Conservation (phyloP, 1,140 invertebrate species). For the Tetramorium simillimum region DNA sequence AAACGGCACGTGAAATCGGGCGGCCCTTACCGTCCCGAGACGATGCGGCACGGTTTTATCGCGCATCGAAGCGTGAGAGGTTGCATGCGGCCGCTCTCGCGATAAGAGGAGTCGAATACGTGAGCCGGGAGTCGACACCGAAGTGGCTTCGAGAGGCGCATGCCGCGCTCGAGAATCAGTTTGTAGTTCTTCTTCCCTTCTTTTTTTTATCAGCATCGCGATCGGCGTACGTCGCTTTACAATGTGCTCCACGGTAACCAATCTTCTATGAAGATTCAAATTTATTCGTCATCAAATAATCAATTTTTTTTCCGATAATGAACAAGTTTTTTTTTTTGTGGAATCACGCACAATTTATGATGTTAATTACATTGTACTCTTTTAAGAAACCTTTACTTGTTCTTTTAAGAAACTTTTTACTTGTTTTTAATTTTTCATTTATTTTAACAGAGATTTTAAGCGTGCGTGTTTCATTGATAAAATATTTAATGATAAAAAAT, state of each 20-base stretch:
- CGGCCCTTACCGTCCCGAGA: constrained; percentile 54
- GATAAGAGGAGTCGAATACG: constrained; percentile 62
- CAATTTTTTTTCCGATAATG: background rate
- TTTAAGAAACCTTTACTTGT: too few species aligned
- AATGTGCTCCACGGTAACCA: background rate
- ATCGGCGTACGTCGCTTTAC: background rate
- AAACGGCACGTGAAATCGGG: constrained; percentile 77
- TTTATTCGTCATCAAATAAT: background rate
- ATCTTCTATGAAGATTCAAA: background rate
- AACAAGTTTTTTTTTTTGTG: background rate
- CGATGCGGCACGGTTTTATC: constrained; percentile 59
- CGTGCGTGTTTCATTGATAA: background rate
- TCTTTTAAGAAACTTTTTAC: too few species aligned
- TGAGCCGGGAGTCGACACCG: constrained; percentile 48
- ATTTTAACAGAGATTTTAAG: background rate
- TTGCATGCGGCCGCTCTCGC: constrained; percentile 52
- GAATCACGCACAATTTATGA: background rate
- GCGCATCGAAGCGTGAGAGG: constrained; percentile 53
- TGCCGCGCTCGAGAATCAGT: constrained; percentile 19
- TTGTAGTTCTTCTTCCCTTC: background rate
- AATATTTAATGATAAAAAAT: background rate
- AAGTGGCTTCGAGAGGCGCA: constrained; percentile 37
- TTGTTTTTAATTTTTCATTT: too few species aligned
- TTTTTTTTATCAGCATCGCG: background rate
- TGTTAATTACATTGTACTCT: too few species aligned